Percentiles rank a stretch among this genome's conserved stretches.
Evolutionary conservation across 1,140 invertebrate species (phyloP).

Genomic region (Drosophila dunni): DNA sequence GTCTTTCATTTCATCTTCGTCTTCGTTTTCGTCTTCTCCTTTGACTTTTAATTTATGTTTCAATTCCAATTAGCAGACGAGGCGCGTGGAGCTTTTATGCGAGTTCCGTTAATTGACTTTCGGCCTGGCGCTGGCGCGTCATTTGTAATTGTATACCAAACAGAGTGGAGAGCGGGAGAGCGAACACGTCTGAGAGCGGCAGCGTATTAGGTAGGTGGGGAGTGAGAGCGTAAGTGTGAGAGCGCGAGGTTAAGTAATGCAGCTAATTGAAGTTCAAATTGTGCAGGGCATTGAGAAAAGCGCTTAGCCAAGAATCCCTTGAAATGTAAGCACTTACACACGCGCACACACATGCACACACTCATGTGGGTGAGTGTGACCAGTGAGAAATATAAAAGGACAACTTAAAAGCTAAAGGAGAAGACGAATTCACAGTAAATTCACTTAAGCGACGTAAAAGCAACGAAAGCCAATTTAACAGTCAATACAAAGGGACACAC

Average conservation of each 20-base stretch:
- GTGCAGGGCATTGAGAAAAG: slow-evolving; percentile 47
- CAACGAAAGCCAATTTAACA: slow-evolving; percentile 76
- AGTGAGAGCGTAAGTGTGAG: neutral
- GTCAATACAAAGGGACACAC: slow-evolving; percentile 52
- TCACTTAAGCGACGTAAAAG: slow-evolving; percentile 63
- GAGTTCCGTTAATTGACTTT: slow-evolving; percentile 77
- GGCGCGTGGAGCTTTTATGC: slow-evolving; percentile 69
- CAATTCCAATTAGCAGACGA: slow-evolving; percentile 81
- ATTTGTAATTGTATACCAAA: slow-evolving; percentile 77
- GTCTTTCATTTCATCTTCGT: slow-evolving; percentile 50
- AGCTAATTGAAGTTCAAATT: slow-evolving; percentile 82
- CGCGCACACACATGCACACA: neutral
- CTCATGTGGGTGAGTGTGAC: slow-evolving; percentile 5
- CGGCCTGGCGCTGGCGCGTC: slow-evolving; percentile 77
- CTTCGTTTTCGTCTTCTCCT: slow-evolving; percentile 54
- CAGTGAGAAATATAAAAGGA: slow-evolving; percentile 34
- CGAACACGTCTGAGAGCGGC: neutral
- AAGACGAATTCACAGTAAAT: slow-evolving; percentile 65
- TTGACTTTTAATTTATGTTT: slow-evolving; percentile 82
- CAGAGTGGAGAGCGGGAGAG: slow-evolving; percentile 16
- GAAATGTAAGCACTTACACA: slow-evolving; percentile 64
- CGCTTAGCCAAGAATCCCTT: slow-evolving; percentile 69
- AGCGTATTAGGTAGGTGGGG: neutral
- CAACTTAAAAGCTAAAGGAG: slow-evolving; percentile 50
- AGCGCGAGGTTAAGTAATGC: slow-evolving; percentile 47